These are phyloP conservation scores for Halictus rubicundus DNA, from an alignment of 1,140 invertebrate genomes.

Conservation along the genomic window DNA sequence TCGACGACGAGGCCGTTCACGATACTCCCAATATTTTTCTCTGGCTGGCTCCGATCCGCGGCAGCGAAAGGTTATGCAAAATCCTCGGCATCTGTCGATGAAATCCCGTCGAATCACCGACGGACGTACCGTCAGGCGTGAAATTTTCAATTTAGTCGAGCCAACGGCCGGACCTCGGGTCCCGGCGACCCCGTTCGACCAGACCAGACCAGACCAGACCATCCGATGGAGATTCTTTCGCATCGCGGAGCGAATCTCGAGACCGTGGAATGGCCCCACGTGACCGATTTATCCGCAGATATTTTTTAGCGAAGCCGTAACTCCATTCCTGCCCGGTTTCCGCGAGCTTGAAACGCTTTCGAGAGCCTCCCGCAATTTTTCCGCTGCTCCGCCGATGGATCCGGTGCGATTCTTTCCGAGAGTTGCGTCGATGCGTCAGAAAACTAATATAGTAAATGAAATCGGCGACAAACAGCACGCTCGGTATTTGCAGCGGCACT, in stretches of 20 bases:
- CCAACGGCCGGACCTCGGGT: constrained; percentile 41
- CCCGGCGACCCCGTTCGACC: constrained; percentile 5
- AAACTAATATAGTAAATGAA: too few relatives aligned
- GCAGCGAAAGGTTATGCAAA: constrained; percentile 60
- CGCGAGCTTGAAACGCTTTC: too few relatives aligned
- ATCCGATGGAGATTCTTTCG: neutral
- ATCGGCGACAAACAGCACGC: too few relatives aligned
- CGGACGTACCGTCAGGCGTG: constrained; percentile 59
- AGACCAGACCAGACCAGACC: constrained; percentile 2
- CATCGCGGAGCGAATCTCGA: neutral
- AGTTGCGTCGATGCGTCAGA: too few relatives aligned
- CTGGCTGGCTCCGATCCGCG: constrained; percentile 44
- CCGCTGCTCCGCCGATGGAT: too few relatives aligned
- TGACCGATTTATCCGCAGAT: neutral
- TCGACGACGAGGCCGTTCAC: constrained; percentile 18
- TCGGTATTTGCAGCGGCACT: too few relatives aligned
- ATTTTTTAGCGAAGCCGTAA: too few relatives aligned
- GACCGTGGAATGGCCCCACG: neutral
- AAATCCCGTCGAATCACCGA: constrained; percentile 52
- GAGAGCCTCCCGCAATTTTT: too few relatives aligned
- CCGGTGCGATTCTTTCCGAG: too few relatives aligned
- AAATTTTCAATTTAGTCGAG: constrained; percentile 66
- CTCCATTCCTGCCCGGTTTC: too few relatives aligned
- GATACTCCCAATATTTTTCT: constrained; percentile 56
- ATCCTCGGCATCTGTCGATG: constrained; percentile 65